Percentiles rank a stretch among this genome's conserved stretches.
phyloP scores from a whole-genome alignment of 2,888 invertebrate species.

The Cheilosia vulpina region DNA sequence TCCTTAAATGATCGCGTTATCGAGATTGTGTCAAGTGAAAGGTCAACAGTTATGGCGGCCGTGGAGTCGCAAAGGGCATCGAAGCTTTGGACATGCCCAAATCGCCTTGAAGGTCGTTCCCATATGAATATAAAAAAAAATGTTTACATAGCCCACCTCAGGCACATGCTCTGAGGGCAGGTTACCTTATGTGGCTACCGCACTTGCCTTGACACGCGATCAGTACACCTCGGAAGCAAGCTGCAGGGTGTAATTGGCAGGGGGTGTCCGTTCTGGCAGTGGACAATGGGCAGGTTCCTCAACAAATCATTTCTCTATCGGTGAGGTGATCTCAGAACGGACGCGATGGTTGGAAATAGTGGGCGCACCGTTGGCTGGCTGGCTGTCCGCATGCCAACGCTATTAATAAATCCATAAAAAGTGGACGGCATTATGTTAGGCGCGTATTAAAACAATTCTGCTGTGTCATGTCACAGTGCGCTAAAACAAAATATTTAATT shows the following conservation, averaged over 20 bases:
- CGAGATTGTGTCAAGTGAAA: constrained; percentile 46
- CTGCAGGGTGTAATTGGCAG: constrained; percentile 1
- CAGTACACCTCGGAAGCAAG: constrained; percentile 43
- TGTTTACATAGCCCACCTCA: constrained; percentile 29
- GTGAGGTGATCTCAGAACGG: constrained; percentile 18
- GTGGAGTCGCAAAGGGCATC: constrained; percentile 34
- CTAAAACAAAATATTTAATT: constrained; percentile 25
- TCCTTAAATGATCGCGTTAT: constrained; percentile 46
- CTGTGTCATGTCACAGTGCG: constrained; percentile 43
- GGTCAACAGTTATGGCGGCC: constrained; percentile 18
- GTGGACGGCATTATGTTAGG: not conserved
- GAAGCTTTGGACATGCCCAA: constrained; percentile 33
- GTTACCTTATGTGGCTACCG: constrained; percentile 34
- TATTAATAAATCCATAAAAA: constrained; percentile 27
- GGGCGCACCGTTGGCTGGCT: constrained; percentile 5
- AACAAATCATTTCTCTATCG: constrained; percentile 20
- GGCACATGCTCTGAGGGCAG: constrained; percentile 23
- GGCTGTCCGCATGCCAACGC: constrained; percentile 37
- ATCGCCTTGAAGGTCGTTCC: constrained; percentile 39
- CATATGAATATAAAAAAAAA: not conserved
- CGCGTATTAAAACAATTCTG: constrained; percentile 3
- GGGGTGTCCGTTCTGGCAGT: constrained; percentile 48
- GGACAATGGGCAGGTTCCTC: constrained; percentile 9
- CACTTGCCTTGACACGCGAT: constrained; percentile 59
- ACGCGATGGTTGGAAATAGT: not conserved